Conservation (phyloP, 2,797 vertebrate genomes). For the Sciurus vulgaris region DNA sequence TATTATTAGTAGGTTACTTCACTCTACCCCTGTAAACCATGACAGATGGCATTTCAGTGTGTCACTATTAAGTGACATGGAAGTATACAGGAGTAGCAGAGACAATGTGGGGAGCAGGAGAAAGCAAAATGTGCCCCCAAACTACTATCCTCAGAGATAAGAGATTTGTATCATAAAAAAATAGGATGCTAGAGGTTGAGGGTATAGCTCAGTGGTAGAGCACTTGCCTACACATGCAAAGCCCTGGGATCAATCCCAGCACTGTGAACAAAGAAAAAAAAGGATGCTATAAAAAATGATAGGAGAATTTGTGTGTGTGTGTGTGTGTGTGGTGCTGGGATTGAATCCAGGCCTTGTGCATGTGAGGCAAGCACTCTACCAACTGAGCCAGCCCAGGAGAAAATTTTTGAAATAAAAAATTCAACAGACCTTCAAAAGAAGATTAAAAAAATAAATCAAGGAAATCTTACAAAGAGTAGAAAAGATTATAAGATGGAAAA, state of each 20-base stretch:
- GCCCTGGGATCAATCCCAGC: not conserved
- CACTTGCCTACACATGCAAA: too few relatives aligned
- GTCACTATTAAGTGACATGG: not conserved
- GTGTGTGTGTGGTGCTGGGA: too few relatives aligned
- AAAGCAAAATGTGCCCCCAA: not conserved
- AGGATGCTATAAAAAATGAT: too few relatives aligned
- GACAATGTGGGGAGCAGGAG: not conserved
- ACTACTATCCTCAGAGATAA: not conserved
- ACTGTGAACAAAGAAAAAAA: not conserved
- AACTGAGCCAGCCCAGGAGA: not conserved
- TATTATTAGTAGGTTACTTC: not conserved
- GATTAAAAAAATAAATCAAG: not conserved
- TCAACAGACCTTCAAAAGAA: conserved; percentile 12
- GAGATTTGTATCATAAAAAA: not conserved
- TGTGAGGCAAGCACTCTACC: too few relatives aligned
- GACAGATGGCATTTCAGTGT: not conserved
- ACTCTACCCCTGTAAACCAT: not conserved
- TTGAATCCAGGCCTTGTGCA: too few relatives aligned
- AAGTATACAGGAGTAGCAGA: not conserved
- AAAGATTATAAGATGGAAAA: not conserved
- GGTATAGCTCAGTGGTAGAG: not conserved
- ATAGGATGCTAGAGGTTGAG: not conserved
- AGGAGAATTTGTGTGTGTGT: not conserved
- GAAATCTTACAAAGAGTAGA: not conserved
- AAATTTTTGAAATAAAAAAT: not conserved